phyloP scores from a whole-genome alignment of 2,888 invertebrate species.

The Serrognathus titanus region DNA sequence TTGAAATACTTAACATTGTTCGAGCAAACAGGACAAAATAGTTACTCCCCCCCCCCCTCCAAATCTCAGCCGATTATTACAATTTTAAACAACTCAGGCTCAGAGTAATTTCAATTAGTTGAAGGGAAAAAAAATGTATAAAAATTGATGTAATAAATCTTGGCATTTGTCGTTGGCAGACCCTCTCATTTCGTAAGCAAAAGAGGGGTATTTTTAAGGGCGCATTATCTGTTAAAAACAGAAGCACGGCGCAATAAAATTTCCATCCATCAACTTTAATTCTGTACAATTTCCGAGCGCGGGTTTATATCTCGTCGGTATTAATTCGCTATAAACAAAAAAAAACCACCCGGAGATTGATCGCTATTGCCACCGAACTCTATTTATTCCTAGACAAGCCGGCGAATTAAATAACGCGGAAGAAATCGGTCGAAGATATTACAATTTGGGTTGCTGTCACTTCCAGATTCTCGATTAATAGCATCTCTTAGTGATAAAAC shows the following conservation, averaged over 20 bases:
- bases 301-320: slow-evolving; percentile 10
- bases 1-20: not conserved
- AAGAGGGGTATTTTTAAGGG: slow-evolving; percentile 36
- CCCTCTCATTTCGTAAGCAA: slow-evolving; percentile 35
- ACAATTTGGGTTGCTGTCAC: slow-evolving; percentile 28
- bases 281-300: slow-evolving; percentile 3
- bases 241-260: slow-evolving; percentile 35
- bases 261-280: slow-evolving; percentile 34
- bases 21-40: not conserved
- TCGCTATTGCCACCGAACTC: slow-evolving; percentile 19
- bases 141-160: slow-evolving; percentile 38
- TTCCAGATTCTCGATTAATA: slow-evolving; percentile 28
- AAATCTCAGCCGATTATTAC: too few species aligned
- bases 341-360: slow-evolving; percentile 3
- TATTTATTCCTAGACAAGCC: slow-evolving; percentile 19
- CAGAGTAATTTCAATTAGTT: too few species aligned
- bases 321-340: too few species aligned
- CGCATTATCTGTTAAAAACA: slow-evolving; percentile 38
- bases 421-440: slow-evolving; percentile 24
- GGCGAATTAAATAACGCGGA: slow-evolving; percentile 24
- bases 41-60: too few species aligned
- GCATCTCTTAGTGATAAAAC: slow-evolving; percentile 28
- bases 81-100: too few species aligned
- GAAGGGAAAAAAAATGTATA: slow-evolving; percentile 30
- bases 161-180: slow-evolving; percentile 32